phyloP scores from a whole-genome alignment of 1,140 invertebrate species.

The Hesperophylax magnus region DNA sequence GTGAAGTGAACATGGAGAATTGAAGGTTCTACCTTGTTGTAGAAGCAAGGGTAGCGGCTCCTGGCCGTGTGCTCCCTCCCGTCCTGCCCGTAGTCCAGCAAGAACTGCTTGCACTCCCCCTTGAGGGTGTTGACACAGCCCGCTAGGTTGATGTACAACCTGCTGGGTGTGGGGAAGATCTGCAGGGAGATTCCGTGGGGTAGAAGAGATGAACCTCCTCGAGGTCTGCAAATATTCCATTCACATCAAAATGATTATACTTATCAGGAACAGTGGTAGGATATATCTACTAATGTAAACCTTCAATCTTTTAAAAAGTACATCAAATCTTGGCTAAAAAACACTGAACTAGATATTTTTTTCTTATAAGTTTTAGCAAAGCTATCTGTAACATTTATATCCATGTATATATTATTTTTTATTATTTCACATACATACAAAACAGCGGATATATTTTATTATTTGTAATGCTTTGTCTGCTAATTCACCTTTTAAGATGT shows the following conservation, averaged over 20 bases:
- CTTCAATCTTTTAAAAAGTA: too few species aligned
- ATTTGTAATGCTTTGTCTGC: too few species aligned
- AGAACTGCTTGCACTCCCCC: constrained; percentile 84
- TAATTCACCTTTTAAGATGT: too few species aligned
- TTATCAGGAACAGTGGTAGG: neutral
- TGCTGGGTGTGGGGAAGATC: constrained; percentile 22
- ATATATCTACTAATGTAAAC: too few species aligned
- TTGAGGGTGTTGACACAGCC: constrained; percentile 84
- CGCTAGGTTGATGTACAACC: constrained; percentile 82
- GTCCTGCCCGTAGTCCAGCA: constrained; percentile 81
- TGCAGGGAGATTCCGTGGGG: constrained; percentile 38
- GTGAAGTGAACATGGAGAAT: too few species aligned
- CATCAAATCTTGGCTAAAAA: too few species aligned
- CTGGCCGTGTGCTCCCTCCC: constrained; percentile 83
- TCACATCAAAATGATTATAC: neutral
- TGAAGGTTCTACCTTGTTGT: constrained; percentile 58
- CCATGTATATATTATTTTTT: too few species aligned
- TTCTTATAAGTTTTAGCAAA: too few species aligned
- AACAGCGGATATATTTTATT: too few species aligned
- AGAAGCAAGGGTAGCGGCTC: constrained; percentile 84
- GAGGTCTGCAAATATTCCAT: neutral
- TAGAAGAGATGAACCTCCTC: constrained; percentile 22
- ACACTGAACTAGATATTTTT: too few species aligned
- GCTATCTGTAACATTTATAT: too few species aligned
- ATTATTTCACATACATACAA: too few species aligned